Base-by-base conservation (phyloP, 2,113 vertebrate genomes). In the Brachyistius frenatus region DNA sequence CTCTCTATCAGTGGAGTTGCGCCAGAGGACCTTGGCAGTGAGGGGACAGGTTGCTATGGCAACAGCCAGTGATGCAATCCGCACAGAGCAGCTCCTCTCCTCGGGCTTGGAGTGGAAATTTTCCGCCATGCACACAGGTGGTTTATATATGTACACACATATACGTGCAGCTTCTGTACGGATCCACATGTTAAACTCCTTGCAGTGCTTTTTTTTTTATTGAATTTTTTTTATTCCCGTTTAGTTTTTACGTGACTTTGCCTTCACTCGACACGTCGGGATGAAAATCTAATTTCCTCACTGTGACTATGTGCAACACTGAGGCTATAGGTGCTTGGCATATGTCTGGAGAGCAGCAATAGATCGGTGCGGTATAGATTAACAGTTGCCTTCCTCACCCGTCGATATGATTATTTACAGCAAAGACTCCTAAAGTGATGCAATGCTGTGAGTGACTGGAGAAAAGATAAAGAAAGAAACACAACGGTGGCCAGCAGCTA, bases 21-120 rank as follows among this genome's bases (percentile, higher is more conserved):
- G 80, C 87, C 67, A 73, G 70, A 74, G 65, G 86, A 83, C 68
- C 76, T 87, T 84, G 16, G 53, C n/a, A 15, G 79, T 78, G 78
- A 88, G 76, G 87, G 81, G 83, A 87, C 66, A 37, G 50, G 92
- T 95, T 93, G 71, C 92, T 73, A 92, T 92, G 88, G 91, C 77
- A 87, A 95, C 93, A 78, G 83, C 54, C 81, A 46, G 70, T 79
- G 89, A 93, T 91, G 87, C 88, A 89, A 90, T 78, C 63, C 50
- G 73, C 56, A 11, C 74, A 60, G 72, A 86, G 79, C 46, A 44
- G 69, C 76, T 80, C 81, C 82, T 81, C 81, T 89, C 80, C 70
- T 89, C 71, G 35, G 54, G 65, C 30, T 49, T 66, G 54, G 66
- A 81, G 37, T 69, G 70, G 80, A 88, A 90, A 92, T 72, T 90